Conservation (phyloP, 1,140 invertebrate species). For the Hermatobates lingyangjiaoensis region DNA sequence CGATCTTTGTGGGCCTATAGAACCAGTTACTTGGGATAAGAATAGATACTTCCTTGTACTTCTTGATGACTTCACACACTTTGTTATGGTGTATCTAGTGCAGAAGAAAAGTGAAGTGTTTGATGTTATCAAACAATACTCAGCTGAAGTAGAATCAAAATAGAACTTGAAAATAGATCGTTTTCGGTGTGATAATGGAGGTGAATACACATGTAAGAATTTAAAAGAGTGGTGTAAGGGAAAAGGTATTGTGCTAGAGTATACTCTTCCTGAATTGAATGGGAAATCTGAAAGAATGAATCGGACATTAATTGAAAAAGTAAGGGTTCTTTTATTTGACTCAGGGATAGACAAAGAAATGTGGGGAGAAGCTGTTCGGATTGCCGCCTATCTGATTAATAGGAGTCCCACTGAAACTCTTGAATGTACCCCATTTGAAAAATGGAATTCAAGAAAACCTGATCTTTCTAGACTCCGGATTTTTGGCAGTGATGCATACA, state of each 20-base stretch:
- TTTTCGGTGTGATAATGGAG: constrained; percentile 25
- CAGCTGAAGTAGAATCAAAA: constrained; percentile 21
- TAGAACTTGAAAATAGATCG: constrained; percentile 18
- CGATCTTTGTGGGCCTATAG: constrained; percentile 20
- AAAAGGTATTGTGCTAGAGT: constrained; percentile 20
- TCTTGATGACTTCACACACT: constrained; percentile 23
- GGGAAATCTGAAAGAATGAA: constrained; percentile 22
- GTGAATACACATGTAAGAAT: constrained; percentile 22
- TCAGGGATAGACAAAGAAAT: constrained; percentile 12
- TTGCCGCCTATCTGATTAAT: constrained; percentile 8
- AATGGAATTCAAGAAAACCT: too few species aligned
- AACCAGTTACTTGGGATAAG: constrained; percentile 18
- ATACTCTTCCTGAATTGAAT: constrained; percentile 21
- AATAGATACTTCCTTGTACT: constrained; percentile 22
- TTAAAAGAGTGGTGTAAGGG: constrained; percentile 20
- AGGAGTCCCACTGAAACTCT: constrained; percentile 6
- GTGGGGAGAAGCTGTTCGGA: constrained; percentile 21
- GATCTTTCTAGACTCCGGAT: too few species aligned
- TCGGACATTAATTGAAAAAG: constrained; percentile 18
- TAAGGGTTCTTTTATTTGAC: constrained; percentile 19
- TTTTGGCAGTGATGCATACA: too few species aligned
- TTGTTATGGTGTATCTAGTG: constrained; percentile 24
- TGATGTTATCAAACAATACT: constrained; percentile 21
- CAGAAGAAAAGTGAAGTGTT: constrained; percentile 24
- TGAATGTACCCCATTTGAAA: too few species aligned